Evolutionary conservation across 2,888 invertebrate genomes (phyloP).

Genomic region (Nymphalis polychloros): DNA sequence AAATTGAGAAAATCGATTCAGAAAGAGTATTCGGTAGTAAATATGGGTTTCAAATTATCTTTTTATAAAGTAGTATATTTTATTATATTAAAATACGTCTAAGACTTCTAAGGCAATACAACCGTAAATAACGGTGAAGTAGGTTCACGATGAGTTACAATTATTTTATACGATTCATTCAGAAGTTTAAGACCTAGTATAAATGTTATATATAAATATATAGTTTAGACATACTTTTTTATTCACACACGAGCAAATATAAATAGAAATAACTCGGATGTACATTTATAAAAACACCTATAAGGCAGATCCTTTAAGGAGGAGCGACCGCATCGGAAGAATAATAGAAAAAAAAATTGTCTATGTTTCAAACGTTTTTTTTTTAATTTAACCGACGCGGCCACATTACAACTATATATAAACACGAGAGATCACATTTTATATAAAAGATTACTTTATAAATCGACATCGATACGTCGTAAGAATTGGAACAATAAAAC

Average conservation of each 20-base stretch:
- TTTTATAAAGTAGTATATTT: slow-evolving; percentile 28
- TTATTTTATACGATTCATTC: slow-evolving; percentile 7
- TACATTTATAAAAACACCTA: slow-evolving; percentile 75
- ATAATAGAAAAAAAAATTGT: neutral
- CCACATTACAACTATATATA: slow-evolving; percentile 59
- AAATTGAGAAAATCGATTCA: slow-evolving; percentile 5
- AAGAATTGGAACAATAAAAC: slow-evolving; percentile 44
- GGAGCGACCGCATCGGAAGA: slow-evolving; percentile 56
- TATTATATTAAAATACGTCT: slow-evolving; percentile 44
- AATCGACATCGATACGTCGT: slow-evolving; percentile 41
- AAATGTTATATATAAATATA: slow-evolving; percentile 59
- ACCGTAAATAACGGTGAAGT: slow-evolving; percentile 53
- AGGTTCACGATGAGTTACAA: slow-evolving; percentile 44
- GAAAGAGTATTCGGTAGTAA: slow-evolving; percentile 6
- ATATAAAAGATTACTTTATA: slow-evolving; percentile 50
- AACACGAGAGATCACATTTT: slow-evolving; percentile 71
- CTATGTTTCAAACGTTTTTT: neutral
- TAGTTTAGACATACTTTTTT: slow-evolving; percentile 50
- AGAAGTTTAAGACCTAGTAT: slow-evolving; percentile 50
- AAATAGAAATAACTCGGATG: slow-evolving; percentile 57
- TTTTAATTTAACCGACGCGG: slow-evolving; percentile 47
- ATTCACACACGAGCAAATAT: slow-evolving; percentile 40
- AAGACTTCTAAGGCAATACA: slow-evolving; percentile 68
- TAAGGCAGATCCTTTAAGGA: slow-evolving; percentile 78
- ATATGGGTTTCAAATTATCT: slow-evolving; percentile 7